These are phyloP conservation scores for Netelia fuscicornis DNA, from an alignment of 2,888 invertebrate species.

Conservation along the genomic window DNA sequence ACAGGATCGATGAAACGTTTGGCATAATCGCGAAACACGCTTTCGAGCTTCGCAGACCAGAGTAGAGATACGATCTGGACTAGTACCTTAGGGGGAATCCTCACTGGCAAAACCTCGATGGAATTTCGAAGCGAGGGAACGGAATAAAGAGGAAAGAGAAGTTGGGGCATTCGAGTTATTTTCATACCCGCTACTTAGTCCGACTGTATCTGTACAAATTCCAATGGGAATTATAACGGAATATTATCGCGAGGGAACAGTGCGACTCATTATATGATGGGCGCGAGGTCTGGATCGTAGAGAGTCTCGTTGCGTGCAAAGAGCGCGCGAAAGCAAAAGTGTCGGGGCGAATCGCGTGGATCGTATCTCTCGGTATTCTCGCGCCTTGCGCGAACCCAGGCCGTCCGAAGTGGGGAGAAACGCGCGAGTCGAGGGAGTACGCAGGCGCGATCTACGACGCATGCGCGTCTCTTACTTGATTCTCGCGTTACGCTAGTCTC, in stretches of 20 bases:
- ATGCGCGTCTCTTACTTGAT: constrained; percentile 23
- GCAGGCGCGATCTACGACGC: constrained; percentile 59
- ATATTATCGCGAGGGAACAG: constrained; percentile 48
- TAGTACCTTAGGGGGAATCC: too few relatives aligned
- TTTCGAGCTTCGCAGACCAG: constrained; percentile 19
- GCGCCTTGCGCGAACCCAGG: constrained; percentile 45
- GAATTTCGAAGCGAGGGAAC: too few relatives aligned
- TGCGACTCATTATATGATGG: constrained; percentile 61
- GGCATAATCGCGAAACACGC: constrained; percentile 27
- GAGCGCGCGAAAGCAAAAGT: constrained; percentile 64
- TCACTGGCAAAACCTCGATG: too few relatives aligned
- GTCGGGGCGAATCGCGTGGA: constrained; percentile 69
- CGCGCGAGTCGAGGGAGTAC: constrained; percentile 50
- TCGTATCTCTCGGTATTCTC: constrained; percentile 61
- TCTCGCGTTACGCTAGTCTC: constrained; percentile 19
- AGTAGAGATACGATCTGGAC: constrained; percentile 15
- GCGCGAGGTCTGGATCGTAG: background rate
- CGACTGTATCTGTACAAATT: too few relatives aligned
- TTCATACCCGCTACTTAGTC: background rate
- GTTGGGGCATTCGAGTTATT: background rate
- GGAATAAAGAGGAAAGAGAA: constrained; percentile 7
- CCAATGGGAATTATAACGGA: too few relatives aligned
- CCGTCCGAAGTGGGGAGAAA: constrained; percentile 22
- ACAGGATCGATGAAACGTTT: constrained; percentile 39
- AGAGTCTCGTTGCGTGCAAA: constrained; percentile 22